Evolutionary conservation across 2,113 vertebrate species (phyloP), one percentile per base, ranked within the genome.

Genomic region (Leucopsar rothschildi): DNA sequence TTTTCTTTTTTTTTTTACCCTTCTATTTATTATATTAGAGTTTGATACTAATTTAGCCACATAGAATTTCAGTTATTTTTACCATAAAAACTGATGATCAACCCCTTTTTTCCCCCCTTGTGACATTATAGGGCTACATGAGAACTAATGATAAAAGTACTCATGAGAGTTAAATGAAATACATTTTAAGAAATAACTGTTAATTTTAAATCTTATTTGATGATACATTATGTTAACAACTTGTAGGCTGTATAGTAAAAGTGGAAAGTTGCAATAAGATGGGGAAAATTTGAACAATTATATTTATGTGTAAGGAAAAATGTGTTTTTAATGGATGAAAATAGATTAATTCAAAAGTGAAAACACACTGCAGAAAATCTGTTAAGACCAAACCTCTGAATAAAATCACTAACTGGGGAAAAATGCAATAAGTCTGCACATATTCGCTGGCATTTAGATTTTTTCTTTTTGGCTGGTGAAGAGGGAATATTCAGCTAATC

Each of bases 91-190:
- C 24, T 42, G 20, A 44, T 75, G 3, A 76, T 55, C 35, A 31
- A 1, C 5, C 6, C 2, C 15, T 24, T 29, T 37, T 15, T 4
- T 0, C 3, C 11, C 4, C 4, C 6, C 7, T n/a, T 16, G 24
- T 3, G 22, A 37, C 12, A 2, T 77, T 65, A 3, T 0, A 80
- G 47, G 23, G 15, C 31, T 73, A 9, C 24, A 6, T 73, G 37
- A 47, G n/a, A 56, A 8, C 22, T 87, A 59, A 61, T 27, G 31
- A 44, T 79, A 35, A 64, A 91, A 68, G 17, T 27, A 12, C 21
- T 76, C 6, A 42, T 12, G 25, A 60, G 69, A 87, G 19, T 21
- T 79, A 57, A 79, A 78, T 77, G 52, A 56, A 69, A 55, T 69
- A 50, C 1, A 27, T 52, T 53, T 47, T 1, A 3, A 40, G 75